A percentile compares a stretch with the other conserved stretches of the same genome.
These are phyloP conservation scores for Barnardius zonarius DNA, from an alignment of 2,113 vertebrate genomes.

Conservation along the genomic window DNA sequence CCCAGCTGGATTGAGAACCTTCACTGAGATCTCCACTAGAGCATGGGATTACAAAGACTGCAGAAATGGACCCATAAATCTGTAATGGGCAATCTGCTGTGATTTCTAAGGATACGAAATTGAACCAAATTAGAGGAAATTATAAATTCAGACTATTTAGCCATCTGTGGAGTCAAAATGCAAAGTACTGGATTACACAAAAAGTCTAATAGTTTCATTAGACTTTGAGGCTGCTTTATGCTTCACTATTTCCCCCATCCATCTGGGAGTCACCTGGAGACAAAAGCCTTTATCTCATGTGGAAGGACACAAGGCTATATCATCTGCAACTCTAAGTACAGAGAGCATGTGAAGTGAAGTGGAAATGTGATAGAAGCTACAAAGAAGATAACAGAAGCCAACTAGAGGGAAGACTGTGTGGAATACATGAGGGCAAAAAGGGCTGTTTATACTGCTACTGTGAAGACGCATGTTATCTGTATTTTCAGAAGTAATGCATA, in stretches of 20 bases:
- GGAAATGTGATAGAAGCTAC: not conserved
- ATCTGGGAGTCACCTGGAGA: not conserved
- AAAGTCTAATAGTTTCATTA: not conserved
- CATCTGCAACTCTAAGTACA: not conserved
- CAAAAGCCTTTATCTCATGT: not conserved
- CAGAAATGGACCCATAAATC: constrained; percentile 8
- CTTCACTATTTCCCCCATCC: not conserved
- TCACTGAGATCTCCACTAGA: not conserved
- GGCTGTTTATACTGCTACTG: not conserved
- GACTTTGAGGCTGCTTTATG: not conserved
- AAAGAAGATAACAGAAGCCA: not conserved
- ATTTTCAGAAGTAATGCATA: not conserved
- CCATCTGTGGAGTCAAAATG: constrained; percentile 28
- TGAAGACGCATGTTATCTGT: not conserved
- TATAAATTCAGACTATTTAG: not conserved
- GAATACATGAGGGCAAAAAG: not conserved
- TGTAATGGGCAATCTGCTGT: not conserved
- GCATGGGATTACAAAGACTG: not conserved
- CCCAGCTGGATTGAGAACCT: constrained; percentile 39
- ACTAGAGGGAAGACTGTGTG: not conserved
- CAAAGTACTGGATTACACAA: not conserved
- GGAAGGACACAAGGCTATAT: not conserved
- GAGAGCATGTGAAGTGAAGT: not conserved
- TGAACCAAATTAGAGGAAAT: constrained; percentile 28
- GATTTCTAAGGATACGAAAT: not conserved